Evolutionary conservation across 1,140 invertebrate genomes (phyloP).

Genomic region (Phymorhynchus buccinoides): DNA sequence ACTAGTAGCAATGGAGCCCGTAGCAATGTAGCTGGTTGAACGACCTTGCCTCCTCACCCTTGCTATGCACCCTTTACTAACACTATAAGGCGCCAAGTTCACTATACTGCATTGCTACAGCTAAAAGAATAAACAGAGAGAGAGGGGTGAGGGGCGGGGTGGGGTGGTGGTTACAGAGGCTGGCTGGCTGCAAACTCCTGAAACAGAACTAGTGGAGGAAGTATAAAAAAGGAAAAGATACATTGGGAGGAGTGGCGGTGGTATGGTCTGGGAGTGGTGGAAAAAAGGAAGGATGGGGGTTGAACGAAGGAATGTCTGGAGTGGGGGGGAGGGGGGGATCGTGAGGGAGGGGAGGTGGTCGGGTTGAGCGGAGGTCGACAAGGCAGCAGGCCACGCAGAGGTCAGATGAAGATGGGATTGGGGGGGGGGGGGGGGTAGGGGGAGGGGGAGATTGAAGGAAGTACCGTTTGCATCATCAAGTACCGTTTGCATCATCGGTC

Average conservation of each 20-base stretch:
- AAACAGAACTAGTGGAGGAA: too few species aligned
- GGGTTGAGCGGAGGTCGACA: constrained; percentile 4
- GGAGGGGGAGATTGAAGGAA: constrained; percentile 14
- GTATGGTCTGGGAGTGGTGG: constrained; percentile 24
- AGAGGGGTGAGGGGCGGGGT: neutral
- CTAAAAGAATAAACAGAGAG: neutral
- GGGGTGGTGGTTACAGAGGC: neutral
- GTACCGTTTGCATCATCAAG: neutral
- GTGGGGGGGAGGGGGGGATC: neutral
- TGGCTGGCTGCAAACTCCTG: neutral
- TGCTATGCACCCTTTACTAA: neutral
- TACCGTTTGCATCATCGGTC: neutral
- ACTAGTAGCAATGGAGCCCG: too few species aligned
- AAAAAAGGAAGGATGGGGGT: constrained; percentile 7
- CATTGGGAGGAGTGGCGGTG: too few species aligned
- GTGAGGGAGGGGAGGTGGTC: neutral
- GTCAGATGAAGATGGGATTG: neutral
- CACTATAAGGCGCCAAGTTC: too few species aligned
- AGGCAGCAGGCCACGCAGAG: constrained; percentile 30
- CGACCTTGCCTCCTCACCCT: neutral
- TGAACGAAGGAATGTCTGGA: neutral
- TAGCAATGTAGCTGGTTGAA: too few species aligned
- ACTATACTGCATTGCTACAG: neutral
- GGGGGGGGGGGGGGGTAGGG: neutral
- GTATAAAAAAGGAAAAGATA: too few species aligned